Evolutionary conservation across 2,888 invertebrate genomes (phyloP), one percentile per base, ranked within the genome.

Genomic region (Sthenelais limicola): DNA sequence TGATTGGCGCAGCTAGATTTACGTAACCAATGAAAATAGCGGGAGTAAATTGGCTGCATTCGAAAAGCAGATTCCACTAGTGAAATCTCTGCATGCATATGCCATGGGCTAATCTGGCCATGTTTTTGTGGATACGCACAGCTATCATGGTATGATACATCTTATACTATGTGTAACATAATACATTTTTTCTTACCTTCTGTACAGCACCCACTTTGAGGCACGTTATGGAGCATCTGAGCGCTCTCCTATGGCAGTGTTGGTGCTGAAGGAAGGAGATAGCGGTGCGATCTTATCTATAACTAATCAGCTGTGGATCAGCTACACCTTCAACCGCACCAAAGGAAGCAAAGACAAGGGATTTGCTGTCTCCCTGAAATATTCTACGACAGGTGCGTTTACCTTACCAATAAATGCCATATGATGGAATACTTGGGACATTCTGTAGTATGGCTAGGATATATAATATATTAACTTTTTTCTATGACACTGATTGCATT

Each of bases 281-380:
- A 47, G n/a, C n/a, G 30, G 9, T 15, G 49, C 28, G 18, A 30
- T 33, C 3, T 21, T 71, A 3, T 58, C 58, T 4, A 26, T 47
- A 15, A 62, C 62, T n/a, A 71, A 71, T 43, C 26, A 38, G 24
- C 4, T 71, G 58, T 71, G 71, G 71, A 26, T 71, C 5, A 28
- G 33, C n/a, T 71, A 71, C 35, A 48, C 18, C 30, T 71, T 71
- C 48, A 32, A 47, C 26, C n/a, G 26, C 1, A 54, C 7, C 3
- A 33, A 32, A 7, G 28, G 21, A 7, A 43, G 9, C 48, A 62
- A 43, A 48, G 7, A 1, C 5, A 26, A 5, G 18, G 71, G 71
- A 3, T 62, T 62, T 43, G 21, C 48, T 30, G 28, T 71, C 48
- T n/a, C 32, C 4, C 5, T 71, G 32, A 47, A 43, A n/a, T n/a